These are phyloP conservation scores for Anolis sagrei DNA, from an alignment of 2,113 vertebrate genomes.

Conservation along the genomic window DNA sequence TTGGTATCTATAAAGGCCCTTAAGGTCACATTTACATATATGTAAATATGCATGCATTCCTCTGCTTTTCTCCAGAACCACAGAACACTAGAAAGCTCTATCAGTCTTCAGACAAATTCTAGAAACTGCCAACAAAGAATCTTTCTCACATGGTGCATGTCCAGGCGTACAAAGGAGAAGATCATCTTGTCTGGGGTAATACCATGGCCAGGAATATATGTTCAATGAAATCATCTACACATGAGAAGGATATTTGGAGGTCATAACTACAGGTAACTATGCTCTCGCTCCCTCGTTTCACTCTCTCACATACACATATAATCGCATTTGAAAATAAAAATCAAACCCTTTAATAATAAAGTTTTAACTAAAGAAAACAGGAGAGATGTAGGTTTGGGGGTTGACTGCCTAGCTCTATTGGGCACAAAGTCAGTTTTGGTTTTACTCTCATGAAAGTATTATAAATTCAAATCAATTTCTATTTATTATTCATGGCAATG, in stretches of 20 bases:
- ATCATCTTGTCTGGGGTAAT: conserved; percentile 36
- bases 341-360: background rate
- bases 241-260: conserved; percentile 47
- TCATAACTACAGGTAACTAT: background rate
- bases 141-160: conserved; percentile 31
- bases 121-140: conserved; percentile 56
- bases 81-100: conserved; percentile 37
- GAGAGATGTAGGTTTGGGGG: background rate
- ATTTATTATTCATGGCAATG: conserved; percentile 21
- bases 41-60: conserved; percentile 55
- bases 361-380: background rate
- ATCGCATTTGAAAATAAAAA: background rate
- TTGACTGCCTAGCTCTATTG: conserved; percentile 5
- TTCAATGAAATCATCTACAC: conserved; percentile 44
- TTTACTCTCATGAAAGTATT: rapidly evolving
- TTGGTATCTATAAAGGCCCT: conserved; percentile 41
- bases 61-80: conserved; percentile 46
- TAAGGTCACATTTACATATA: conserved; percentile 65
- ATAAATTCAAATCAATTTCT: conserved; percentile 9
- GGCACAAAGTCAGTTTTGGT: conserved; percentile 23
- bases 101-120: conserved; percentile 53
- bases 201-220: background rate
- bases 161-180: rapidly evolving
- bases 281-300: background rate
- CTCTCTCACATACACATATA: background rate